phyloP scores from a whole-genome alignment of 2,797 vertebrate genomes.

The Sarcoramphus papa region DNA sequence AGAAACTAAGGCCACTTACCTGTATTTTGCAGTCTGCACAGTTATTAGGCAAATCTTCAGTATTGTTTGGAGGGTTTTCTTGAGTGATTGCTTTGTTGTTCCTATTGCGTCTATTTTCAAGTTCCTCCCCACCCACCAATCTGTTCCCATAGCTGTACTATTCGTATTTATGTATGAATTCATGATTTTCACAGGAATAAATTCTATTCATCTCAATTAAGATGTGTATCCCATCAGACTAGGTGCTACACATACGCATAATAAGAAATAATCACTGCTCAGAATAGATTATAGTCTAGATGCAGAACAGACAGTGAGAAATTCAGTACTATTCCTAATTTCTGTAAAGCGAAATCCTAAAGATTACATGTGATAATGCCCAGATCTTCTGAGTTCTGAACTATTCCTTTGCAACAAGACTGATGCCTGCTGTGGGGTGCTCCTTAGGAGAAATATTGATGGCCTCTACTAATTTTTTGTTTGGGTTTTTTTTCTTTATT shows the following conservation, averaged over 20 bases:
- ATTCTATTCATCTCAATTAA: neutral
- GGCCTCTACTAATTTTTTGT: neutral
- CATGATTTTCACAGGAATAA: neutral
- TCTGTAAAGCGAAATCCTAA: neutral
- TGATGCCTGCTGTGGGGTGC: neutral
- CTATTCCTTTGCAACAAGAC: neutral
- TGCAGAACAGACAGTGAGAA: neutral
- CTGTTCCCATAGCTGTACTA: neutral
- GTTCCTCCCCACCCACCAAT: neutral
- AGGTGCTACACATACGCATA: neutral
- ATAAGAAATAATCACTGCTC: neutral
- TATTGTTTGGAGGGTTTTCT: neutral
- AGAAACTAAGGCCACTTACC: neutral
- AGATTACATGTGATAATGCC: neutral
- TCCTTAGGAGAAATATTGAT: neutral
- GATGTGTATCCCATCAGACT: neutral
- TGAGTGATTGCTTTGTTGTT: neutral
- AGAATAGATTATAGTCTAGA: neutral
- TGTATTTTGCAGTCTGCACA: neutral
- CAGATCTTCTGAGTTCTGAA: neutral
- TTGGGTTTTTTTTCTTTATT: neutral
- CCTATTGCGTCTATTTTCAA: neutral
- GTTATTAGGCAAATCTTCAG: neutral
- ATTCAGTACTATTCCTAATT: neutral
- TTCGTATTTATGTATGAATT: neutral